A percentile compares a stretch with the other conserved stretches of the same genome.
Conservation (phyloP, 2,888 invertebrate genomes). For the Malachius bipustulatus region DNA sequence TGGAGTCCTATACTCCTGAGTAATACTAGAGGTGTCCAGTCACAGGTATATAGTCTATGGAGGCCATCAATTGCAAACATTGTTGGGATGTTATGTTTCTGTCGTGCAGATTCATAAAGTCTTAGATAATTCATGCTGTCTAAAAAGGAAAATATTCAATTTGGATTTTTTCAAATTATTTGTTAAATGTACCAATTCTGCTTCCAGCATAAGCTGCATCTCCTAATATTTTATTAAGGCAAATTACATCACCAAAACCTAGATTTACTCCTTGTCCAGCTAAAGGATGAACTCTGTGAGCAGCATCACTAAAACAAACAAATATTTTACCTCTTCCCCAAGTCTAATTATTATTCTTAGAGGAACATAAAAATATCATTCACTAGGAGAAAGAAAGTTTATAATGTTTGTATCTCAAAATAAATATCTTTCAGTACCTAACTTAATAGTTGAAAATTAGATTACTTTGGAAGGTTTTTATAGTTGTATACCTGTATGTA, state of each 20-base stretch:
- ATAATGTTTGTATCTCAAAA: too few relatives aligned
- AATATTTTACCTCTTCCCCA: too few relatives aligned
- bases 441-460: too few relatives aligned
- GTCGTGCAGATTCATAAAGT: conserved; percentile 73
- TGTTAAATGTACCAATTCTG: conserved; percentile 46
- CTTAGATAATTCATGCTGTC: conserved; percentile 58
- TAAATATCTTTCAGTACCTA: too few relatives aligned
- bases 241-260: conserved; percentile 85
- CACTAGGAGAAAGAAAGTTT: too few relatives aligned
- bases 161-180: conserved; percentile 4
- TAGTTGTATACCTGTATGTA: too few relatives aligned
- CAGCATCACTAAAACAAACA: conserved; percentile 55
- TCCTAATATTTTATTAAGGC: conserved; percentile 58
- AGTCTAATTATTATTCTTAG: too few relatives aligned
- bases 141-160: conserved; percentile 27
- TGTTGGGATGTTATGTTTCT: conserved; percentile 79
- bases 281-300: conserved; percentile 86
- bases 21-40: conserved; percentile 63
- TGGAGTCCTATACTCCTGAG: conserved; percentile 73
- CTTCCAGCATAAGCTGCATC: conserved; percentile 62
- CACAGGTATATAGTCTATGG: conserved; percentile 68
- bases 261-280: conserved; percentile 98
- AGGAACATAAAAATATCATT: too few relatives aligned
- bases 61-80: conserved; percentile 80
- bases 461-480: too few relatives aligned